Percentiles rank a stretch among this genome's conserved stretches.
Conservation (phyloP, 1,140 invertebrate species). For the Cydia splendana region DNA sequence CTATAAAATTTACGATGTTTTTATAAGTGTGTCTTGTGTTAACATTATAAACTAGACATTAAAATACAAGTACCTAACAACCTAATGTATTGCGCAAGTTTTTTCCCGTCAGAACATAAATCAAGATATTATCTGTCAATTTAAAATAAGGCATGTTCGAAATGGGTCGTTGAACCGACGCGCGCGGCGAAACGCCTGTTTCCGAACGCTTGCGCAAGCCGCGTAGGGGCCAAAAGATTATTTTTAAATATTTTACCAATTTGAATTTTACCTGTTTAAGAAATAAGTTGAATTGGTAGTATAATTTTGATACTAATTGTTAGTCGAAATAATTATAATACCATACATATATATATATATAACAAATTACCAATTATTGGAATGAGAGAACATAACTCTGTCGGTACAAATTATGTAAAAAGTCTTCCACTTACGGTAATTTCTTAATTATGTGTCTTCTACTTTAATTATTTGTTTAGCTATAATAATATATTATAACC, state of each 20-base stretch:
- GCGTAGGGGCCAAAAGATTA: conserved; percentile 1
- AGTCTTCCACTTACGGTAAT: too few relatives aligned
- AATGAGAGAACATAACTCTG: too few relatives aligned
- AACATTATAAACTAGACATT: background rate
- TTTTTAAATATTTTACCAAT: conserved; percentile 13
- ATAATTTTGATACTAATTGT: too few relatives aligned
- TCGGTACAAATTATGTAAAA: too few relatives aligned
- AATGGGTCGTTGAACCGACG: conserved; percentile 18
- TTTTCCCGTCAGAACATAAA: conserved; percentile 21
- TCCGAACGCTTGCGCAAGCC: conserved; percentile 10
- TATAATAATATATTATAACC: too few relatives aligned
- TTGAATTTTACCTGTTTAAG: background rate
- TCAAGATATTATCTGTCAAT: conserved; percentile 31
- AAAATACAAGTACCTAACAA: conserved; percentile 7
- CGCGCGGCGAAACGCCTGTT: conserved; percentile 16
- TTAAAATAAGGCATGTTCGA: conserved; percentile 31
- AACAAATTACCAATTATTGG: too few relatives aligned
- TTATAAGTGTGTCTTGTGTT: background rate
- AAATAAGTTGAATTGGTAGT: too few relatives aligned
- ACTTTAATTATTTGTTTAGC: too few relatives aligned
- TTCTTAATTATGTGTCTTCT: too few relatives aligned
- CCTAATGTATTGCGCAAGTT: conserved; percentile 19
- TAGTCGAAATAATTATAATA: too few relatives aligned
- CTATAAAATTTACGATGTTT: too few relatives aligned
- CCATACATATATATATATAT: too few relatives aligned